phyloP scores from a whole-genome alignment of 2,797 vertebrate species.

The Coregonus sp. region DNA sequence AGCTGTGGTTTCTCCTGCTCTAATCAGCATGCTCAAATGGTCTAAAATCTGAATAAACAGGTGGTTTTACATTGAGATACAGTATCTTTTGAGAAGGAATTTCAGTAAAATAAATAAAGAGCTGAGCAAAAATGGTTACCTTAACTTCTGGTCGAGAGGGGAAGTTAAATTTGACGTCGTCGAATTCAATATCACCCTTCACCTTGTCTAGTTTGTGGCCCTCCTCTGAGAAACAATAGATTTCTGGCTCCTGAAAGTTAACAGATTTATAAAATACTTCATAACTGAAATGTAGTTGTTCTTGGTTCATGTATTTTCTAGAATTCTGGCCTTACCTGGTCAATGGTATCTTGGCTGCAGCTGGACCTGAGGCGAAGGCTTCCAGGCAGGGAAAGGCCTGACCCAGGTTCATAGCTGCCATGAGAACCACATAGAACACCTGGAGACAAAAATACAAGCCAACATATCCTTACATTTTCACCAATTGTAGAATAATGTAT shows the following conservation, averaged over 20 bases:
- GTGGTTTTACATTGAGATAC: background rate
- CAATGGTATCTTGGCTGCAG: slow-evolving; percentile 82
- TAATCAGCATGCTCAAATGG: slow-evolving; percentile 69
- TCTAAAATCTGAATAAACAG: slow-evolving; percentile 71
- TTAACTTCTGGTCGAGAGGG: slow-evolving; percentile 91
- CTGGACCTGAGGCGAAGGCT: slow-evolving; percentile 79
- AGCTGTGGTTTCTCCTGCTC: slow-evolving; percentile 77
- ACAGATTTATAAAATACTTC: slow-evolving; percentile 10
- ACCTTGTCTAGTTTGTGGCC: slow-evolving; percentile 89
- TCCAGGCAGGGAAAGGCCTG: slow-evolving; percentile 81
- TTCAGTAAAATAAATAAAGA: background rate
- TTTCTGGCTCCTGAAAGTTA: slow-evolving; percentile 81
- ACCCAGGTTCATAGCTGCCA: slow-evolving; percentile 78
- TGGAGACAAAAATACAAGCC: slow-evolving; percentile 38
- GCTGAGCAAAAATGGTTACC: slow-evolving; percentile 66
- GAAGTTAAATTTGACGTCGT: slow-evolving; percentile 88
- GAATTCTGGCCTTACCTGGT: slow-evolving; percentile 67
- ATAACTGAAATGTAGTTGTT: background rate
- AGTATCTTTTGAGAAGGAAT: background rate
- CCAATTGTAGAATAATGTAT: background rate
- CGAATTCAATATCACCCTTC: slow-evolving; percentile 92
- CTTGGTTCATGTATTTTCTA: background rate
- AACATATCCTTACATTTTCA: background rate
- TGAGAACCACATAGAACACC: slow-evolving; percentile 84
- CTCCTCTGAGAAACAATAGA: slow-evolving; percentile 92